Evolutionary conservation across 2,113 vertebrate species (phyloP).

Genomic region (Gallinago media): DNA sequence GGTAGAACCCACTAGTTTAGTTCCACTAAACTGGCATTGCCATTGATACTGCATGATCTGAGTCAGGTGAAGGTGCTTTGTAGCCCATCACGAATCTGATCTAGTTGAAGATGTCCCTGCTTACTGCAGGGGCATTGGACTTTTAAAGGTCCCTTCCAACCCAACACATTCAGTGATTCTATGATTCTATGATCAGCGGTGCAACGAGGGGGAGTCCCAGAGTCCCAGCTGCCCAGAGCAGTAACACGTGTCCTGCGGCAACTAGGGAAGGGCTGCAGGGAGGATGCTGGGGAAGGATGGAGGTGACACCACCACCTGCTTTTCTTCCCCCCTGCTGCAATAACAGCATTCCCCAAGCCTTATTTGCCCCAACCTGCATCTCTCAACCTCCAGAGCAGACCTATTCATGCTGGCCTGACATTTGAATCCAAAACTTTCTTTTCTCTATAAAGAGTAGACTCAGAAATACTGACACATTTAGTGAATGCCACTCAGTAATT

Average conservation of each 20-base stretch:
- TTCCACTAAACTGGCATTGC: not conserved
- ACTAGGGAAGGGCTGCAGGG: not conserved
- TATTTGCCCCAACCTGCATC: not conserved
- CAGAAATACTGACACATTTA: not conserved
- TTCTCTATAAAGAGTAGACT: not conserved
- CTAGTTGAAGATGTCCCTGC: no score
- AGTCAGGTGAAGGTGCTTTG: not conserved
- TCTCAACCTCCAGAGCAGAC: not conserved
- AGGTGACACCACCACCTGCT: not conserved
- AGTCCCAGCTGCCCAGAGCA: not conserved
- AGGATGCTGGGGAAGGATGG: not conserved
- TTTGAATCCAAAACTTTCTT: not conserved
- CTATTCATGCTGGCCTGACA: not conserved
- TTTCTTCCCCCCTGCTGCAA: not conserved
- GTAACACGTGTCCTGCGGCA: rapidly evolving
- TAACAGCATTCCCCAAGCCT: not conserved
- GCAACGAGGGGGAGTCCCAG: not conserved
- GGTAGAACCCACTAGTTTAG: not conserved
- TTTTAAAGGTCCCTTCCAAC: no score
- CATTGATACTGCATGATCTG: not conserved
- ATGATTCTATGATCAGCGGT: no score
- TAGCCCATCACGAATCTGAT: not conserved
- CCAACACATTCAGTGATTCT: no score
- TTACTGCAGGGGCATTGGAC: no score
- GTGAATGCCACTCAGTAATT: not conserved